Conservation (phyloP, 2,113 vertebrate genomes). For the Aix galericulata region DNA sequence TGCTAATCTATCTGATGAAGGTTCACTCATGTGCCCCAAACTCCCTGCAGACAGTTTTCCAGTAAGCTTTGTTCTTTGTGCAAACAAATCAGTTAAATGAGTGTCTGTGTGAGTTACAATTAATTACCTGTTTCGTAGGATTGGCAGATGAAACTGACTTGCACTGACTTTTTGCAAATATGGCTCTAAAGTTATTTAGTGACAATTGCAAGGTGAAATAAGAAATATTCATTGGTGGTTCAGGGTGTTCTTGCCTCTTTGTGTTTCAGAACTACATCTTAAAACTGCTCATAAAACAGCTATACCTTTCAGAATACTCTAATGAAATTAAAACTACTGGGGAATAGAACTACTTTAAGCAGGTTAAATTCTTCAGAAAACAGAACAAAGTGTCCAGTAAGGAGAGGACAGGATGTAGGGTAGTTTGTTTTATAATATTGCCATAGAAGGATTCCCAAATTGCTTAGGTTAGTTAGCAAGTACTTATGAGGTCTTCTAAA, state of each 20-base stretch:
- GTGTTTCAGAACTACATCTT: not conserved
- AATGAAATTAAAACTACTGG: not conserved
- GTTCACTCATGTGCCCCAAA: not conserved
- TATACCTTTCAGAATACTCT: not conserved
- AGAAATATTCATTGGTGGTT: not conserved
- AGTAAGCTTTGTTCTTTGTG: not conserved
- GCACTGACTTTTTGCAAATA: not conserved
- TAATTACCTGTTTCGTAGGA: not conserved
- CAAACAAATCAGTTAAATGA: not conserved
- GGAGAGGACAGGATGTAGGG: not conserved
- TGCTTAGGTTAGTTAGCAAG: not conserved
- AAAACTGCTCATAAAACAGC: not conserved
- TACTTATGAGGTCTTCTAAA: not conserved
- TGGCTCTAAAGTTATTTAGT: not conserved
- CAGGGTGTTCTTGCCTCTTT: not conserved
- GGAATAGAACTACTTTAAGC: not conserved
- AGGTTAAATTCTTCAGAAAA: not conserved
- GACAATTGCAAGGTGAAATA: not conserved
- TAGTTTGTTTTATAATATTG: not conserved
- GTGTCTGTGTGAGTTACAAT: not conserved
- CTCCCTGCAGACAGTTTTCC: not conserved
- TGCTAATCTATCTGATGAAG: not conserved
- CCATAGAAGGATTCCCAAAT: not conserved
- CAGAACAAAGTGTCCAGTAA: not conserved
- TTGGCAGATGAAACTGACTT: not conserved